Evolutionary conservation across 1,140 invertebrate genomes (phyloP).

Genomic region (Pseudomyrmex concolor): DNA sequence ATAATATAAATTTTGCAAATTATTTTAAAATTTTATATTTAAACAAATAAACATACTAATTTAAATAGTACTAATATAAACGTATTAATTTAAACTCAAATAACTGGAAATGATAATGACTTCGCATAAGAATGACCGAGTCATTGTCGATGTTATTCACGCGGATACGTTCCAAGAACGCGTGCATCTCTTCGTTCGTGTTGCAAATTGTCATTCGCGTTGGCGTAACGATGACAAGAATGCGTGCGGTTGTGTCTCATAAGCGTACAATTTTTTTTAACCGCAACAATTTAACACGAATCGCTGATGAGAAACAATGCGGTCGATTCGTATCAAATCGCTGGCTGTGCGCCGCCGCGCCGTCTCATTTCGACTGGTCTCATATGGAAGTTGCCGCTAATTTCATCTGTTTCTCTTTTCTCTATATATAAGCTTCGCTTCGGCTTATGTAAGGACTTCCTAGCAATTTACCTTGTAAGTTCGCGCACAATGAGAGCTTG

Average conservation of each 20-base stretch:
- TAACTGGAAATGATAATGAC: no score
- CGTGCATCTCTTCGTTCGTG: neutral
- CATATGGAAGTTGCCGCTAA: neutral
- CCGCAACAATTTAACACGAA: conserved; percentile 31
- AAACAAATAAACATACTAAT: no score
- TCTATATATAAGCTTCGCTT: neutral
- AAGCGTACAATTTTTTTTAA: neutral
- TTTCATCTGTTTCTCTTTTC: neutral
- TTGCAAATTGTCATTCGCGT: conserved; percentile 43
- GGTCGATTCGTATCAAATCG: neutral
- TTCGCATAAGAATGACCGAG: no score
- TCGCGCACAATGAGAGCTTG: conserved; percentile 3
- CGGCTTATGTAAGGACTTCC: conserved; percentile 42
- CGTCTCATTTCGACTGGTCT: neutral
- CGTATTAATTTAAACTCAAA: no score
- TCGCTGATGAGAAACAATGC: conserved; percentile 6
- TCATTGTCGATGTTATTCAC: no score
- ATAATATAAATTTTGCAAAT: no score
- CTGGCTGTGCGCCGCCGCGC: no score
- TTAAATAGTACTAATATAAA: no score
- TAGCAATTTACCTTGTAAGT: conserved; percentile 34
- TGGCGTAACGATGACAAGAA: conserved; percentile 19
- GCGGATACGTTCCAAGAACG: no score
- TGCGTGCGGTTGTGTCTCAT: conserved; percentile 31
- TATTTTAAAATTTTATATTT: no score